Evolutionary conservation across 2,888 invertebrate species (phyloP).

Genomic region (Strigamia crassipes): DNA sequence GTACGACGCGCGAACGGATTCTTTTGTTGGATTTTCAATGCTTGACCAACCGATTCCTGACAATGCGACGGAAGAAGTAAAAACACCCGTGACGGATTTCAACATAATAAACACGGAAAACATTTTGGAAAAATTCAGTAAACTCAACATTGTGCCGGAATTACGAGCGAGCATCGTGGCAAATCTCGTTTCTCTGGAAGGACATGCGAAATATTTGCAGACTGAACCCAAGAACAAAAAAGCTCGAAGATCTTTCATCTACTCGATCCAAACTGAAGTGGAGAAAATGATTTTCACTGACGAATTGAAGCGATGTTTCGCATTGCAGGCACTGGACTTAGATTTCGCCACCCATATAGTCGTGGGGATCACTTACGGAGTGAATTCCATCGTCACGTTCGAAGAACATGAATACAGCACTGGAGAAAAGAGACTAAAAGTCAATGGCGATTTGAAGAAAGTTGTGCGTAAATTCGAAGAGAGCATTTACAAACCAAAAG

Average conservation of each 20-base stretch:
- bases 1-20: slow-evolving; percentile 12
- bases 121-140: neutral
- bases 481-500: neutral
- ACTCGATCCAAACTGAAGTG: neutral
- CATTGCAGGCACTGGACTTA: neutral
- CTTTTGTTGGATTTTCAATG: neutral
- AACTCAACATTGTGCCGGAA: neutral
- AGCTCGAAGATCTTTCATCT: neutral
- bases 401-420: neutral
- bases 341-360: neutral
- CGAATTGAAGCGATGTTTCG: neutral
- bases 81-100: neutral
- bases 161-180: slow-evolving; percentile 6
- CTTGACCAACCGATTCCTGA: neutral
- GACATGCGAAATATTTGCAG: neutral
- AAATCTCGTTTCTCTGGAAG: neutral
- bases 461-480: neutral
- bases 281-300: neutral
- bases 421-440: neutral
- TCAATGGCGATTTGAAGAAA: neutral
- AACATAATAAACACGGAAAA: neutral
- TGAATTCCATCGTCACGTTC: neutral
- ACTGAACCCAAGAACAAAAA: neutral
- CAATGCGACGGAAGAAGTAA: neutral
- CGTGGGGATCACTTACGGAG: neutral